Evolutionary conservation across 2,888 invertebrate species (phyloP).

Genomic region (Ichneumon xanthorius): DNA sequence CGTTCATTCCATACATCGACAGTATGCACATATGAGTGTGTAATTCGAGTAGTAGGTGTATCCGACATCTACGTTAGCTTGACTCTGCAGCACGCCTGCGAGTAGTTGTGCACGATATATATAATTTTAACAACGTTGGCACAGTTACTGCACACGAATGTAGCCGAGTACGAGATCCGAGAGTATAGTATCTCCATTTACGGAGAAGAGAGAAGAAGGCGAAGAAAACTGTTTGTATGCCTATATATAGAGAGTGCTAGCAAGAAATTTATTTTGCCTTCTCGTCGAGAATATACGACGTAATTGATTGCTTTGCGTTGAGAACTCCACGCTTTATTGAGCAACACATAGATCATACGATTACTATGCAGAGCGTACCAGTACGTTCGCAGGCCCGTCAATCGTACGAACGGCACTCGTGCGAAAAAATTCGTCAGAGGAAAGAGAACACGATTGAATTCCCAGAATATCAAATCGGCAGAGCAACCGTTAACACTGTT

Average conservation of each 20-base stretch:
- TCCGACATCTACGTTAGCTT: neutral
- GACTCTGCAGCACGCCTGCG: neutral
- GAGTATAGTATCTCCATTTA: constrained; percentile 12
- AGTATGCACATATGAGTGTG: neutral
- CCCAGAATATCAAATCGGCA: neutral
- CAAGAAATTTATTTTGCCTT: constrained; percentile 20
- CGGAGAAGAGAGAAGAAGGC: neutral
- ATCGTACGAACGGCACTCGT: neutral
- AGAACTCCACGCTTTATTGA: neutral
- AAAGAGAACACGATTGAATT: neutral
- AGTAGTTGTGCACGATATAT: constrained; percentile 25
- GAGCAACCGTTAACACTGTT: neutral
- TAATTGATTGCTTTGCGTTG: constrained; percentile 3
- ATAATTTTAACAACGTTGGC: constrained; percentile 31
- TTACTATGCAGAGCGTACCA: neutral
- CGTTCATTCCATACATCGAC: constrained; percentile 3
- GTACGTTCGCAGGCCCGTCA: neutral
- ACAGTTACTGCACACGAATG: constrained; percentile 40
- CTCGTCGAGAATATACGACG: constrained; percentile 4
- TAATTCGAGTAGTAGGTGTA: constrained; percentile 1
- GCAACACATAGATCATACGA: neutral
- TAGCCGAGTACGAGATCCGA: constrained; percentile 11
- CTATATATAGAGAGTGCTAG: neutral
- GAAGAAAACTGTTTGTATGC: neutral
- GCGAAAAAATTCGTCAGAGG: neutral